Conservation (phyloP, 35 echinoderm and acorn worm species). For the Diadema setosum region DNA sequence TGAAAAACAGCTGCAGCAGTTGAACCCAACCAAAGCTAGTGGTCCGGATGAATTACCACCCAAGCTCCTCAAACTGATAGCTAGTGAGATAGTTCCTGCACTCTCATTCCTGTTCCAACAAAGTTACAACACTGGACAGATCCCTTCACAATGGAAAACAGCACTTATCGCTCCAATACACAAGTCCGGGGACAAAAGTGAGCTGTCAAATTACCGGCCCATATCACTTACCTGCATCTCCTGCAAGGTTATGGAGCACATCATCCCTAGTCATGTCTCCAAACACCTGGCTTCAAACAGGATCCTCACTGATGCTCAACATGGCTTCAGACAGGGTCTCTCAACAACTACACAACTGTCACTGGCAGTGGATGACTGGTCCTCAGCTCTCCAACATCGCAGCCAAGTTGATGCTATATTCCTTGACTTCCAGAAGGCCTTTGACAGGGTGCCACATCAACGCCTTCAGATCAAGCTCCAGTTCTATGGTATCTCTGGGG, state of each 20-base stretch:
- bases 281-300: constrained; percentile 33
- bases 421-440: constrained; percentile 30
- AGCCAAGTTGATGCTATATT: constrained; percentile 7
- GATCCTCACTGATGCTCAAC: constrained; percentile 31
- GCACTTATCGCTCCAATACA: not conserved
- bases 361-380: not conserved
- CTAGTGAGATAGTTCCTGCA: not conserved
- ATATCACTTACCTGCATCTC: constrained; percentile 44
- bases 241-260: constrained; percentile 59
- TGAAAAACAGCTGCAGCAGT: not conserved
- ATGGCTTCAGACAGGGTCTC: constrained; percentile 35
- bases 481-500: constrained; percentile 24
- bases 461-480: constrained; percentile 23
- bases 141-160: not conserved
- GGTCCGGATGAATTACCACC: constrained; percentile 7
- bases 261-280: constrained; percentile 30
- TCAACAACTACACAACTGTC: constrained; percentile 16
- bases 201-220: constrained; percentile 2
- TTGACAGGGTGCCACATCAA: constrained; percentile 48
- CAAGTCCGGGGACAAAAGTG: not conserved
- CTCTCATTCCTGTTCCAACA: not conserved
- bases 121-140: not conserved
- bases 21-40: constrained; percentile 14
- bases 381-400: not conserved
- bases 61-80: constrained; percentile 5